Conservation (phyloP, 2,797 vertebrate species). For the Harpagifer antarcticus region DNA sequence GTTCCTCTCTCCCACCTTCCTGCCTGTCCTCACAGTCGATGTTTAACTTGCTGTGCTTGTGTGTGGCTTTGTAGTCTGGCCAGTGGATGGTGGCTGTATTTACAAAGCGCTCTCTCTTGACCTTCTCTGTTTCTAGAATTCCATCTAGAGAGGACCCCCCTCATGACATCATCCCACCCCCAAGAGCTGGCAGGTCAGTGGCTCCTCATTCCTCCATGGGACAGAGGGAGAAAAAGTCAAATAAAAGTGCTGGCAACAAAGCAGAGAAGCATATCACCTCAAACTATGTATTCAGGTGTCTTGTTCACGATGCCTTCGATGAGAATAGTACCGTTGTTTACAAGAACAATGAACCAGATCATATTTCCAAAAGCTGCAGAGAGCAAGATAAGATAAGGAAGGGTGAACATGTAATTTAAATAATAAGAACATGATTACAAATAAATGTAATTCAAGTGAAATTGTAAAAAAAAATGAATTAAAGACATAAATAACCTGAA, state of each 20-base stretch:
- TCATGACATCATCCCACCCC: conserved; percentile 96
- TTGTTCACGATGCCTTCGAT: background rate
- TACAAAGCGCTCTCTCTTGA: conserved; percentile 86
- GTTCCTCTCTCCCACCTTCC: conserved; percentile 61
- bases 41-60: conserved; percentile 39
- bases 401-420: accelerated
- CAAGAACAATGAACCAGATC: background rate
- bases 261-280: background rate
- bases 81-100: conserved; percentile 66
- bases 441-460: background rate
- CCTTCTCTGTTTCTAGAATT: conserved; percentile 94
- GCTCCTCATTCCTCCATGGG: conserved; percentile 72
- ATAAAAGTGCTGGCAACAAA: conserved; percentile 19
- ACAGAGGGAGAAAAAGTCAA: conserved; percentile 17
- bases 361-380: conserved; percentile 1
- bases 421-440: background rate
- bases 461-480: background rate
- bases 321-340: background rate
- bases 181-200: conserved; percentile 97
- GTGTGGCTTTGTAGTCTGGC: conserved; percentile 54
- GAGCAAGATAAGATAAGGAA: background rate
- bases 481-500: background rate
- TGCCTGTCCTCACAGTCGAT: conserved; percentile 48
- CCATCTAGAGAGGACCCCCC: conserved; percentile 98
- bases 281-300: background rate